Evolutionary conservation across 2,888 invertebrate genomes (phyloP), one percentile per base, ranked within the genome.

Genomic region (Nowickia ferox): DNA sequence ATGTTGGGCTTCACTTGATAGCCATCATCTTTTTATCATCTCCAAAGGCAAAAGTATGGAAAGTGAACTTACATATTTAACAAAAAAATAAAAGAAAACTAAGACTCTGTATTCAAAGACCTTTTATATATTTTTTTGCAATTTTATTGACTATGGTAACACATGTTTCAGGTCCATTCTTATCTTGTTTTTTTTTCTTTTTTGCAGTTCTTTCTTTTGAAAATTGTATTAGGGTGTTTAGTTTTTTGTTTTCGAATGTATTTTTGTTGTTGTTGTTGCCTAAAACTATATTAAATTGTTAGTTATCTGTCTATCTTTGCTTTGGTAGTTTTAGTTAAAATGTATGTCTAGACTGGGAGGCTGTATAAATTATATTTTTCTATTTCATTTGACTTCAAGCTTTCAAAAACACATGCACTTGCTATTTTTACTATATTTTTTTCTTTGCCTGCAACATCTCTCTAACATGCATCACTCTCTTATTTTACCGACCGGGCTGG

Each of bases 331-430:
- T 76, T 59, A 78, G 63, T 84, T 68, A 81, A 68, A 84, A 77
- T 68, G n/a, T n/a, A 81, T 84, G 84, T 84, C 81, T 81, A 84
- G 84, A 81, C 84, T 77, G 74, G 61, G 44, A 80, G 84, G 77
- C 84, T 81, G 74, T 84, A 84, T 84, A 72, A 77, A 63, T 77
- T 77, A 84, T 77, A 84, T 66, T 76, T 80, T 80, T 84, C 48
- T 69, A 53, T 68, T 84, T 81, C 66, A 57, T 77, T 71, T 53
- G 66, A 68, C 55, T 84, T 63, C 3, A 69, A 69, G 55, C 53
- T 75, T 74, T 74, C 30, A 69, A 30, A 63, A 66, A 57, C 55
- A 80, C 66, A 57, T 79, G 71, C 48, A 66, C 44, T 68, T 81
- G 75, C 61, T 63, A 13, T 59, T 59, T 59, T 13, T 30, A 1